Percentiles rank a stretch among this genome's conserved stretches.
Conservation (phyloP, 2,797 vertebrate genomes). For the Synanceia verrucosa region DNA sequence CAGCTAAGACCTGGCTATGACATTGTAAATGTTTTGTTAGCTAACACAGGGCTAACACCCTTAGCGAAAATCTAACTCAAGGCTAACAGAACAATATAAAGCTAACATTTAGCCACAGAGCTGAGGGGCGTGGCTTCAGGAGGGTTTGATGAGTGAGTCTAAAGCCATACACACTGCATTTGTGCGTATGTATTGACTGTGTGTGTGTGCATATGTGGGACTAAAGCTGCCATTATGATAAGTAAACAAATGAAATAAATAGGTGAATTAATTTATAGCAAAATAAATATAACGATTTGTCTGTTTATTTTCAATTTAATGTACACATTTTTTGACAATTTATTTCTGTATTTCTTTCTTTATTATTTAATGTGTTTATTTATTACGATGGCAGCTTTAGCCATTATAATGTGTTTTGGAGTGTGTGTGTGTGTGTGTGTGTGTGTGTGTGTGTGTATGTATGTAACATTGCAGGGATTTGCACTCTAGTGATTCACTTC, state of each 20-base stretch:
- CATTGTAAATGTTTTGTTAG: background rate
- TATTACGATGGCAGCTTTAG: background rate
- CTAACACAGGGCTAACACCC: background rate
- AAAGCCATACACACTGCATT: constrained; percentile 75
- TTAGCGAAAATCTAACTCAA: background rate
- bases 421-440: background rate
- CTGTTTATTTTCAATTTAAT: background rate
- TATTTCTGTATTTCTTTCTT: background rate
- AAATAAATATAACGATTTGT: background rate
- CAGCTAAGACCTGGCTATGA: background rate
- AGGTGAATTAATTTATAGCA: background rate
- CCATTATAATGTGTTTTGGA: background rate
- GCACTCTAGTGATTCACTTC: constrained; percentile 70
- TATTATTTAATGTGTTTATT: background rate
- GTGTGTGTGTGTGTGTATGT: constrained; percentile 17
- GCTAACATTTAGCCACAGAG: constrained; percentile 23
- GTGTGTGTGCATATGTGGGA: background rate
- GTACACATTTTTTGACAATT: background rate
- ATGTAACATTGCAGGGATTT: constrained; percentile 72
- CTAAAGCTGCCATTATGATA: background rate
- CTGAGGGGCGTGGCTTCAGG: constrained; percentile 58
- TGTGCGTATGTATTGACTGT: constrained; percentile 29
- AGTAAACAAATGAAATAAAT: background rate
- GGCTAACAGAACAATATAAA: background rate
- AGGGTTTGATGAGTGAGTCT: constrained; percentile 53